Percentiles rank a stretch among this genome's conserved stretches.
These are phyloP conservation scores for Halictus quadricinctus DNA, from an alignment of 2,888 invertebrate genomes.

Conservation along the genomic window DNA sequence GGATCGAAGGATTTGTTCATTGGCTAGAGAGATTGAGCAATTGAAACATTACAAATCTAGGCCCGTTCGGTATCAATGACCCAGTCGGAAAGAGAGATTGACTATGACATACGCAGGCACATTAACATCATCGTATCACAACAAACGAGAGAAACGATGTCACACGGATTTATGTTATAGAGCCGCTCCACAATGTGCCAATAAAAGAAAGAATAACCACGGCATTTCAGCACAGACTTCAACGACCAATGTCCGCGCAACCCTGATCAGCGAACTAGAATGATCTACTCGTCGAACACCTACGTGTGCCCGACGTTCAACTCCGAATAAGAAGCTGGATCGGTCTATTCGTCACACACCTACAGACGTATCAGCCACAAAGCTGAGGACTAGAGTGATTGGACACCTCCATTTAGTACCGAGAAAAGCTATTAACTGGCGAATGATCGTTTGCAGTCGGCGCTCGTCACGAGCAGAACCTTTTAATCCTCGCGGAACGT, in stretches of 20 bases:
- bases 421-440: constrained; percentile 1
- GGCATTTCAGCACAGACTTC: neutral
- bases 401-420: constrained; percentile 12
- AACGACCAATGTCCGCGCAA: neutral
- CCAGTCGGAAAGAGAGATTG: neutral
- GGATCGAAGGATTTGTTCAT: neutral
- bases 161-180: neutral
- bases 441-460: constrained; percentile 5
- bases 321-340: constrained; percentile 16
- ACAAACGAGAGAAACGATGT: neutral
- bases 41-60: neutral
- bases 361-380: constrained; percentile 3
- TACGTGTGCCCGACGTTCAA: constrained; percentile 18
- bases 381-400: constrained; percentile 9
- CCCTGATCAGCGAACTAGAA: constrained; percentile 7
- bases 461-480: neutral
- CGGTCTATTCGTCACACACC: constrained; percentile 21
- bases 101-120: neutral
- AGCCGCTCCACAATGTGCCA: neutral
- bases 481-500: neutral
- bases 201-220: neutral
- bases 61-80: neutral
- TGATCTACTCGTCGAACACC: constrained; percentile 37
- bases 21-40: neutral
- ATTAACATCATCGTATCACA: neutral